Base-by-base conservation (phyloP, 2,888 invertebrate species). In the Erannis defoliaria region DNA sequence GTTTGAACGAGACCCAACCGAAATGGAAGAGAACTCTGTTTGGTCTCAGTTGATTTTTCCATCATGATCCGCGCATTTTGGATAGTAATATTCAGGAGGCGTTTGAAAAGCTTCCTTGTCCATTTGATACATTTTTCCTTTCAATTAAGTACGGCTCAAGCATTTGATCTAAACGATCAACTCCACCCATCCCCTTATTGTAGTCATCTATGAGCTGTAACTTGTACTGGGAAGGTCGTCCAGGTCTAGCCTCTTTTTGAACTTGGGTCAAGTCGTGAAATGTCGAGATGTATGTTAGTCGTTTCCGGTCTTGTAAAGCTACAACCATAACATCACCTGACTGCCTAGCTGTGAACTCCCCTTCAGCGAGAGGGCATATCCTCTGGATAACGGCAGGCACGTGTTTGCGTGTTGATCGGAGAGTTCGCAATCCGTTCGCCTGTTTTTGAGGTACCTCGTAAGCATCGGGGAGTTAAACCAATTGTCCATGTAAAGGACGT, bases 361-460 rank as follows among this genome's bases (percentile, higher is more conserved):
- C 71, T 33, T 57, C 33, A 8, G 48, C 31, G 12, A 70, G 55
- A 14, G 54, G 54, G 55, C n/a, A n/a, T n/a, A 54, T 49, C 19
- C 58, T 38, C n/a, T 35, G 48, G 0, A 71, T 18, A 14, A 62
- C 12, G 1, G 29, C 46, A 14, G 64, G 66, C 10, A 66, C 49
- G 18, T 64, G 19, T 9, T 10, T 14, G 29, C 62, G 59, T 8
- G 45, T 18, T 6, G 45, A 4, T 0, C 58, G 31, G 10, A 71
- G 40, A 10, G 62, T 62, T 33, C 61, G n/a, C 62, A 61, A 31
- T 71, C 71, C 3, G 67, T 67, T 35, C 45, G 49, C 14, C 62
- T 58, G n/a, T 37, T 40, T 48, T 67, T 67, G 10, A 67, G 46
- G 42, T 38, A 64, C 40, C 64, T 37, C 10, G 64, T 62, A 8